Conservation (phyloP, 2,113 vertebrate genomes). For the Myiozetetes cayanensis region DNA sequence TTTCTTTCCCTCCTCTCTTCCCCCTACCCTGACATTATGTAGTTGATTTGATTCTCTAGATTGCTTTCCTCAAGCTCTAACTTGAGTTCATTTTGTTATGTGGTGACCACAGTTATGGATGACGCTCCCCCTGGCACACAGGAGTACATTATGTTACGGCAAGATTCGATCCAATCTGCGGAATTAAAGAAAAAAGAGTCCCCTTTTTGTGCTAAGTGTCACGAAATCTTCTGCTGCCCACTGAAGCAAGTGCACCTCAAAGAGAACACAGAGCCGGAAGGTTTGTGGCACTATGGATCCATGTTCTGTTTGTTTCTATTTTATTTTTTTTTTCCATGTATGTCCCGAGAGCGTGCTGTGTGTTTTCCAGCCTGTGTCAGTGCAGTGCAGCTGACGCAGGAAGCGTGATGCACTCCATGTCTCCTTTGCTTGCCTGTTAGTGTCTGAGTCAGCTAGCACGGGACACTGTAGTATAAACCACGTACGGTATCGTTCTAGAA, state of each 20-base stretch:
- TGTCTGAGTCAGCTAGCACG: slow-evolving; percentile 55
- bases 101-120: slow-evolving; percentile 98
- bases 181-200: slow-evolving; percentile 99
- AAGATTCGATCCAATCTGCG: slow-evolving; percentile 99
- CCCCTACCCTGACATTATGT: slow-evolving; percentile 26
- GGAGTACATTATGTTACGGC: slow-evolving; percentile 99
- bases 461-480: slow-evolving; percentile 22
- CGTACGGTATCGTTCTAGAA: not conserved
- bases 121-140: slow-evolving; percentile 98
- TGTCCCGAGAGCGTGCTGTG: slow-evolving; percentile 76
- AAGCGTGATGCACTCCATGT: slow-evolving; percentile 50
- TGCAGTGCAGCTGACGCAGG: slow-evolving; percentile 24
- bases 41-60: slow-evolving; percentile 61
- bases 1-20: not conserved
- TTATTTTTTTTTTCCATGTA: slow-evolving; percentile 65
- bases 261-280: slow-evolving; percentile 97
- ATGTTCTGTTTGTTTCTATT: slow-evolving; percentile 78
- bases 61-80: slow-evolving; percentile 81
- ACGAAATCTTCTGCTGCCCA: slow-evolving; percentile 99
- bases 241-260: slow-evolving; percentile 99
- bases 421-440: slow-evolving; percentile 66
- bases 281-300: slow-evolving; percentile 89
- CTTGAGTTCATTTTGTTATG: slow-evolving; percentile 97
- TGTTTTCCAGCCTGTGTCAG: slow-evolving; percentile 64
- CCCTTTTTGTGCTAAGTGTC: slow-evolving; percentile 99